phyloP scores from a whole-genome alignment of 2,797 vertebrate species.

The Brachyalestes nurse region DNA sequence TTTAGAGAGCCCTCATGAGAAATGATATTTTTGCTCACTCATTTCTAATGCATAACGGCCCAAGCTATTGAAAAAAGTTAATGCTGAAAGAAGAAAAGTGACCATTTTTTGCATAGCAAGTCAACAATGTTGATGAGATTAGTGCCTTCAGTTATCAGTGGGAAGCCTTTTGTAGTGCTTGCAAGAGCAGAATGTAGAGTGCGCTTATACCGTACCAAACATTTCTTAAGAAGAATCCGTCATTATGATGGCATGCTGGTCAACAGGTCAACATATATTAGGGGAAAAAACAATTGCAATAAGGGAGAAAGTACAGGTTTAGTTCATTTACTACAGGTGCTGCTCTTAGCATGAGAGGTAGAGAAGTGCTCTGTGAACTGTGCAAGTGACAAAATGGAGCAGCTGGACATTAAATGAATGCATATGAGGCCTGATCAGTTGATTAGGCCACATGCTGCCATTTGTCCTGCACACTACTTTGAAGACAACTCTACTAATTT shows the following conservation, averaged over 20 bases:
- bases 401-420: not conserved
- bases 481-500: not conserved
- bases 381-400: not conserved
- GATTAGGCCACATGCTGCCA: not conserved
- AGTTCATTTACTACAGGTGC: constrained; percentile 26
- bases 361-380: constrained; percentile 3
- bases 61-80: constrained; percentile 19
- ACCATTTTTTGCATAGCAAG: constrained; percentile 58
- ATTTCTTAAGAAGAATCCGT: constrained; percentile 13
- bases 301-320: constrained; percentile 23
- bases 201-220: constrained; percentile 1
- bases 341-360: constrained; percentile 14
- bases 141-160: constrained; percentile 26
- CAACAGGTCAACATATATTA: not conserved
- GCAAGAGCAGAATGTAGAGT: constrained; percentile 1
- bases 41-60: constrained; percentile 52
- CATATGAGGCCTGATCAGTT: not conserved
- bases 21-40: constrained; percentile 24
- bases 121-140: constrained; percentile 36
- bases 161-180: constrained; percentile 36
- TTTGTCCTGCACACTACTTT: constrained; percentile 21
- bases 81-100: constrained; percentile 43
- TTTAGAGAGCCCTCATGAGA: constrained; percentile 37
- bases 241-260: constrained; percentile 12
- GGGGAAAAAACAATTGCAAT: not conserved